Percentiles rank a stretch among this genome's conserved stretches.
These are phyloP conservation scores for Cyphomyrmex costatus DNA, from an alignment of 1,140 invertebrate species.

Conservation along the genomic window DNA sequence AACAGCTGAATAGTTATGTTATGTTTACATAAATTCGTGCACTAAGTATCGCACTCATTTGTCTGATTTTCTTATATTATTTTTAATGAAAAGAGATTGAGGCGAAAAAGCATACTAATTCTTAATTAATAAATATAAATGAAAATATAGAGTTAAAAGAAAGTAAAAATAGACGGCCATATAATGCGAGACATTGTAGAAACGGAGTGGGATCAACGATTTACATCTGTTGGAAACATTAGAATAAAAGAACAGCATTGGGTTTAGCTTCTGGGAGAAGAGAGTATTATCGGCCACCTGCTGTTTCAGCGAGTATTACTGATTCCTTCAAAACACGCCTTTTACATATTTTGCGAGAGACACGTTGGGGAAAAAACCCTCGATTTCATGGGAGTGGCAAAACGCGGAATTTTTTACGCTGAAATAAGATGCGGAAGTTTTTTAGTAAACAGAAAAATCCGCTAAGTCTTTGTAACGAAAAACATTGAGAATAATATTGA, in stretches of 20 bases:
- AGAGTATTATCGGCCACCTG: conserved; percentile 81
- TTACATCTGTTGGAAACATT: conserved; percentile 80
- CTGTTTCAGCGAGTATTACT: conserved; percentile 73
- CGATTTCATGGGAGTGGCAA: conserved; percentile 14
- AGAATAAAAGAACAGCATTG: conserved; percentile 75
- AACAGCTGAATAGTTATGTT: no score
- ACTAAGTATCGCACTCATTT: no score
- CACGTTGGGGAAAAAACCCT: background rate
- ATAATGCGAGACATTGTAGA: conserved; percentile 68
- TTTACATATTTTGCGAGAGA: conserved; percentile 49
- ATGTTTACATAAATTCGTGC: no score
- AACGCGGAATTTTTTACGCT: conserved; percentile 6
- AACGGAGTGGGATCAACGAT: conserved; percentile 61
- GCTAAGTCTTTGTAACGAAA: background rate
- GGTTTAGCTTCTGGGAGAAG: conserved; percentile 68
- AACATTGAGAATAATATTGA: background rate
- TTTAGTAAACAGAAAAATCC: background rate
- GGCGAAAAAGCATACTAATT: conserved; percentile 23
- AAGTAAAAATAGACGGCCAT: conserved; percentile 68
- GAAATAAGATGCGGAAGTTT: background rate
- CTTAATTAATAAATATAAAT: conserved; percentile 81
- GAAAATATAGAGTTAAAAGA: conserved; percentile 42
- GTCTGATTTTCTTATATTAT: no score
- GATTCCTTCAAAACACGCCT: conserved; percentile 35
- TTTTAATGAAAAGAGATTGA: no score